Evolutionary conservation across 2,797 vertebrate species (phyloP).

Genomic region (Spinus pinus): DNA sequence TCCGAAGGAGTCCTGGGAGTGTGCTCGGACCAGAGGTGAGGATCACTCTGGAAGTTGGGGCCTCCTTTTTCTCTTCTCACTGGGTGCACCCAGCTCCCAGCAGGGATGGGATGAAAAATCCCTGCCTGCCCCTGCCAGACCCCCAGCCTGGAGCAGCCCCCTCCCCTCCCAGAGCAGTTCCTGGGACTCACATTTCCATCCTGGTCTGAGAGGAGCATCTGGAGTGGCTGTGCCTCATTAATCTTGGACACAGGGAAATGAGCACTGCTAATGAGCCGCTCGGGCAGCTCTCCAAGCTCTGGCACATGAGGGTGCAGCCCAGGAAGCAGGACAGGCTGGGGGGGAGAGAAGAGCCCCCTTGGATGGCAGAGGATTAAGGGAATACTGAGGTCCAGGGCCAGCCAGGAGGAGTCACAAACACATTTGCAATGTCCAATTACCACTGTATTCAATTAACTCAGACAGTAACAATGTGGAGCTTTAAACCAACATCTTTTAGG

Average conservation of each 20-base stretch:
- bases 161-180: not conserved
- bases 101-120: not conserved
- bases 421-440: conserved; percentile 11
- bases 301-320: conserved; percentile 27
- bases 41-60: not conserved
- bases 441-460: not conserved
- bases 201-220: conserved; percentile 40
- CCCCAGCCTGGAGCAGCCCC: not conserved
- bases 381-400: not conserved
- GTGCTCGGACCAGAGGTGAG: not conserved
- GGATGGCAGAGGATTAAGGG: conserved; percentile 43
- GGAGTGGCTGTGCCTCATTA: conserved; percentile 56
- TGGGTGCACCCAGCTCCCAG: not conserved
- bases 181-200: not conserved
- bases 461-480: not conserved
- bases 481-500: not conserved
- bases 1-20: not conserved
- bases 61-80: not conserved
- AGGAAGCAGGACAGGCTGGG: not conserved
- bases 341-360: not conserved
- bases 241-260: conserved; percentile 51
- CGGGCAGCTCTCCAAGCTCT: conserved; percentile 50
- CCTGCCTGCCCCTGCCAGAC: not conserved
- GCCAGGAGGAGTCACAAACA: conserved; percentile 26
- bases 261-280: conserved; percentile 35